phyloP scores from a whole-genome alignment of 2,797 vertebrate genomes.

The Phalanger gymnotis region DNA sequence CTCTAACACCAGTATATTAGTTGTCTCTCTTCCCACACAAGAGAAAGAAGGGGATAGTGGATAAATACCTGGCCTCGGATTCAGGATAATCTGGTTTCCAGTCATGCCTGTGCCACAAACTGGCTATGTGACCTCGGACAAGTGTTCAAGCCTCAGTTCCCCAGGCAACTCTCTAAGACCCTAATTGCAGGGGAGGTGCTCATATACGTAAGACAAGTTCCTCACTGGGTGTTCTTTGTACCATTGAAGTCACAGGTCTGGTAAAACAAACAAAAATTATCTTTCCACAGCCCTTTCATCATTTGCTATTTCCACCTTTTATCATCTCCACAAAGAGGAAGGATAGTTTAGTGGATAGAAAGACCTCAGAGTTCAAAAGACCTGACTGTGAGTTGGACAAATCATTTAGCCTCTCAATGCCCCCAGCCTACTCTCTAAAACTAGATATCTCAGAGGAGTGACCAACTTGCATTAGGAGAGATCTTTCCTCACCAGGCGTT shows the following conservation, averaged over 20 bases:
- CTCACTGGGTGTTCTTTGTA: not conserved
- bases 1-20: not conserved
- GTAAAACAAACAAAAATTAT: not conserved
- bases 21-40: not conserved
- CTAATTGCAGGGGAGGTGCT: not conserved
- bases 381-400: not conserved
- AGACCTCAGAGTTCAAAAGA: not conserved
- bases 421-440: not conserved
- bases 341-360: not conserved
- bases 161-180: not conserved
- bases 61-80: not conserved
- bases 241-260: not conserved
- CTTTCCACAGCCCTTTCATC: not conserved
- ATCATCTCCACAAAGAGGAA: not conserved
- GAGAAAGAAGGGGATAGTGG: not conserved
- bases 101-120: not conserved
- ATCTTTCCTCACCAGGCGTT: not conserved
- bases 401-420: not conserved
- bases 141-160: not conserved
- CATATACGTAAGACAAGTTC: not conserved
- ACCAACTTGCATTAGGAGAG: not conserved
- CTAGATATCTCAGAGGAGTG: not conserved
- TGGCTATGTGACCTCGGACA: not conserved
- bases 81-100: not conserved
- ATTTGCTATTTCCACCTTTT: not conserved